phyloP scores from a whole-genome alignment of 2,113 vertebrate genomes.

The Amblyopsis rosae region DNA sequence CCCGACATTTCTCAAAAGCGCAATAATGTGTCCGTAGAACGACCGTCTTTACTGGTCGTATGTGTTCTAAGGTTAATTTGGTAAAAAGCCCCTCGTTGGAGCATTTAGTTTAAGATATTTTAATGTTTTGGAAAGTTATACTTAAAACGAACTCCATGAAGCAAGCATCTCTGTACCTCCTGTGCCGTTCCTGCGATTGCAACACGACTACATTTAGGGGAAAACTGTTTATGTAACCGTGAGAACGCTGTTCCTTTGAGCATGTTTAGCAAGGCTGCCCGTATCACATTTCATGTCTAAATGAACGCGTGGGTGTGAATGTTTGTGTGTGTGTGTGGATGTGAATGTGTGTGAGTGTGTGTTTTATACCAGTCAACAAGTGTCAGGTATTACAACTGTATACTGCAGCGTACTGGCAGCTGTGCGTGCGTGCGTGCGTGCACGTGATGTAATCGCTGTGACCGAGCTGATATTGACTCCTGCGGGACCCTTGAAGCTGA shows the following conservation, averaged over 20 bases:
- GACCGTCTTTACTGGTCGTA: too few species aligned
- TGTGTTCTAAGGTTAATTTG: too few species aligned
- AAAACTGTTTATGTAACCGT: not conserved
- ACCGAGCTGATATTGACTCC: slow-evolving; percentile 47
- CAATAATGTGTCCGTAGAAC: not conserved
- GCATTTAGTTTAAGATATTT: too few species aligned
- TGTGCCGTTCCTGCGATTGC: slow-evolving; percentile 3
- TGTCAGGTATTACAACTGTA: not conserved
- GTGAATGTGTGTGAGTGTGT: not conserved
- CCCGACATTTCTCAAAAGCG: not conserved
- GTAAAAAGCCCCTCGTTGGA: too few species aligned
- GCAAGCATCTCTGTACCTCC: not conserved
- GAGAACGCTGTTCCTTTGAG: not conserved
- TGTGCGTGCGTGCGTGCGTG: not conserved
- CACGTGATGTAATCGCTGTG: slow-evolving; percentile 61
- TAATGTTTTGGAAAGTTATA: too few species aligned
- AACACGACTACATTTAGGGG: slow-evolving; percentile 12
- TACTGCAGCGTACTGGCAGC: not conserved
- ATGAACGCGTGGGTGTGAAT: not conserved
- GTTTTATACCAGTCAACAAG: not conserved
- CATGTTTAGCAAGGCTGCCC: not conserved
- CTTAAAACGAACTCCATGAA: too few species aligned
- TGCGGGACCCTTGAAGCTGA: slow-evolving; percentile 59
- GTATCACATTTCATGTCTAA: not conserved
- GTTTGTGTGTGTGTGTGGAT: not conserved